Base-by-base conservation (phyloP, 1,140 invertebrate species). In the Pseudoatta argentina region DNA sequence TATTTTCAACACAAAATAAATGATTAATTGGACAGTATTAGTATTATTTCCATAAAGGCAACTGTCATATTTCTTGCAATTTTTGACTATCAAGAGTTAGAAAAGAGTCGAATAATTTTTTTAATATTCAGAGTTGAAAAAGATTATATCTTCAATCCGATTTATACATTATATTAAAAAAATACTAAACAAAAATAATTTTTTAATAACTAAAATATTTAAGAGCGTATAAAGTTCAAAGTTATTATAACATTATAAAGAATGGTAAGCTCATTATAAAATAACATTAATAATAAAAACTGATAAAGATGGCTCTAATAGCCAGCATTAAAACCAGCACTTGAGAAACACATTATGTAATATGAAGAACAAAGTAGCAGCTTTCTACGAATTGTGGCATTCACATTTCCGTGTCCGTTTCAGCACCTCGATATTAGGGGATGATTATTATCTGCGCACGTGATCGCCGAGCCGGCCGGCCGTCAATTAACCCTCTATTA, bases 381-480 rank as follows among this genome's bases (percentile, higher is more conserved):
- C 27, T 69, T 48, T 39, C 30, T 14, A 14, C 30, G 24, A 59
- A 51, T 14, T 18, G 34, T 10, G 39, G 6, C n/a, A 1, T 5
- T 39, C 6, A 1, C 14, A 21, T 16, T 77, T 77, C 24, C 72
- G 30, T 14, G 6, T 30, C 10, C 18, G 57, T 34, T 69, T 67
- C 18, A 34, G 18, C 30, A 3, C 8, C 44, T 82, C 18, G 53
- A 82, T 24, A 24, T 72, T 24, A 81, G n/a, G 39, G 39, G 16
- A 18, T 16, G 59, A 64, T 81, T 14, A 30, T 82, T 82, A 82
- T 82, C 67, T 34, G 3, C 39, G 69, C 69, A 75, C 55, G 39
- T 75, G 79, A 75, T 61, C 24, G 14, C 75, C 55, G 27, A 3
- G 12, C 39, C 30, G 39, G 21, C 66, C 34, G 64, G 34, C 39